These are phyloP conservation scores for Oxyruncus cristatus DNA, from an alignment of 2,113 vertebrate species.

Conservation along the genomic window DNA sequence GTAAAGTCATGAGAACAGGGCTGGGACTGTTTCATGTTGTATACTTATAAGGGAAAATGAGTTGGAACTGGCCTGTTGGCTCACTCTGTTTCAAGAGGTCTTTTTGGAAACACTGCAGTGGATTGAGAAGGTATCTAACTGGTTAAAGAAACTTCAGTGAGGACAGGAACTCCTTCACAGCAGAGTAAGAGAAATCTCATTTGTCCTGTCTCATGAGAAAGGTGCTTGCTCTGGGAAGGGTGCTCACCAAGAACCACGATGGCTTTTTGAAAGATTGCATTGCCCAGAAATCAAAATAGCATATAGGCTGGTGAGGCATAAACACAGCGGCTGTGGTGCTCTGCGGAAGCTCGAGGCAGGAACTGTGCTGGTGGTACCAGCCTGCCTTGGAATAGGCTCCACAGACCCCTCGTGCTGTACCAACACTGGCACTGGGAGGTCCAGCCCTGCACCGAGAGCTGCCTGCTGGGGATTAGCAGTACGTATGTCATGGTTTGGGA, in stretches of 20 bases:
- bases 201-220: not conserved
- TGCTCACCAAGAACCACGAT: accelerated
- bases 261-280: not conserved
- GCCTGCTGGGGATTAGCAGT: not conserved
- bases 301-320: not conserved
- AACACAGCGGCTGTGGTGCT: accelerated
- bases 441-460: not conserved
- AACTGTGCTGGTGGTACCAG: too few species aligned
- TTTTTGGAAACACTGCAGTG: not conserved
- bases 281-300: not conserved
- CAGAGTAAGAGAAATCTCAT: not conserved
- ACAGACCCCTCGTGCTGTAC: accelerated
- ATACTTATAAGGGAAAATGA: conserved; percentile 42
- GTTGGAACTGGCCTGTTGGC: not conserved
- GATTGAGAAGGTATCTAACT: not conserved
- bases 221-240: not conserved
- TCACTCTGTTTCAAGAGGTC: not conserved
- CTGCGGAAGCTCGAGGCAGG: not conserved
- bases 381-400: too few species aligned
- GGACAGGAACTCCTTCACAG: not conserved
- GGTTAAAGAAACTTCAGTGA: not conserved
- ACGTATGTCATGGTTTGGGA: not conserved
- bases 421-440: not conserved
- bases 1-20: not conserved
- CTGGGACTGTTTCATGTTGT: not conserved